Evolutionary conservation across 2,113 vertebrate species (phyloP).

Genomic region (Lanius collurio): DNA sequence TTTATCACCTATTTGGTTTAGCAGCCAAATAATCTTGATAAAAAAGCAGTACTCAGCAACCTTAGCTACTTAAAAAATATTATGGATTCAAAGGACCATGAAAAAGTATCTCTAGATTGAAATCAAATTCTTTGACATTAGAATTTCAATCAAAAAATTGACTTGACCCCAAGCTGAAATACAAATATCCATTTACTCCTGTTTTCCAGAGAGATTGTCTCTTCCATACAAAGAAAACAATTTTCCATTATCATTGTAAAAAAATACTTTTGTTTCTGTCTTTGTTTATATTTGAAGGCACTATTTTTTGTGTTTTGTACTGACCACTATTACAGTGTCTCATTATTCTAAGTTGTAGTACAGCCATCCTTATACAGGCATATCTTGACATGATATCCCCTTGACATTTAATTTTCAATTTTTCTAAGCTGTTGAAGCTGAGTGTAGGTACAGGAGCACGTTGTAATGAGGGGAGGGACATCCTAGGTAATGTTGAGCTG

Average conservation of each 20-base stretch:
- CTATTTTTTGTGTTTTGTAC: background rate
- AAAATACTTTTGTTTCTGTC: background rate
- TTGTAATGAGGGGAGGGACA: too few relatives aligned
- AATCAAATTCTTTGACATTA: background rate
- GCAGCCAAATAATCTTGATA: background rate
- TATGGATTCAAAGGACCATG: background rate
- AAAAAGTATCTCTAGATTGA: background rate
- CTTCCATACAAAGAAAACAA: background rate
- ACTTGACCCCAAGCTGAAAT: background rate
- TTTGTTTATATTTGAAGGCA: background rate
- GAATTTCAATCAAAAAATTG: background rate
- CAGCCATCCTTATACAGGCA: background rate
- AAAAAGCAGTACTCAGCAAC: background rate
- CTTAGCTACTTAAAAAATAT: background rate
- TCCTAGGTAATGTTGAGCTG: too few relatives aligned
- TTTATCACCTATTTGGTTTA: background rate
- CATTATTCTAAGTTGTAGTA: background rate
- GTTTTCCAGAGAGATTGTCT: background rate
- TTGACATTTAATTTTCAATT: background rate
- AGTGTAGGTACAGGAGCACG: background rate
- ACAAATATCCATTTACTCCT: background rate
- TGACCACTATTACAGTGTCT: background rate
- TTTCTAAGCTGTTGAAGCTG: background rate
- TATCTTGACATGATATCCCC: background rate
- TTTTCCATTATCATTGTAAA: background rate